phyloP scores from a whole-genome alignment of 2,888 invertebrate genomes.

The Onthophagus sagittarius region DNA sequence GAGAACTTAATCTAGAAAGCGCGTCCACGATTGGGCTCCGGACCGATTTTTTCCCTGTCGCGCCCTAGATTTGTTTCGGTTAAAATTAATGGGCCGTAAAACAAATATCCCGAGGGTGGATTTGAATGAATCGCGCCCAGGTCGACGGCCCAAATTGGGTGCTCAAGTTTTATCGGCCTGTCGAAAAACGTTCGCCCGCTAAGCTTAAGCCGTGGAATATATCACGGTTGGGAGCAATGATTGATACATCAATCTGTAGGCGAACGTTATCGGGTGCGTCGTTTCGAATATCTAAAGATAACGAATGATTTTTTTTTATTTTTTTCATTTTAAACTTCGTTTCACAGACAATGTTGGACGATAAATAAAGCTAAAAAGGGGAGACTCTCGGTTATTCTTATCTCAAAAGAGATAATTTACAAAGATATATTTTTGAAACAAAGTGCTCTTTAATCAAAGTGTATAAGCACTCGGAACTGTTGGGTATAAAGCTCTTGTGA shows the following conservation, averaged over 20 bases:
- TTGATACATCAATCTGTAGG: constrained; percentile 7
- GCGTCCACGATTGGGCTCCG: neutral
- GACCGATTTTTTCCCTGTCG: constrained; percentile 11
- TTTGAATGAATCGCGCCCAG: constrained; percentile 9
- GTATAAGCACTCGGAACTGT: neutral
- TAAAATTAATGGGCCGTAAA: constrained; percentile 13
- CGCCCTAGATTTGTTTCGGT: constrained; percentile 11
- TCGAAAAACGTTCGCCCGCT: constrained; percentile 9
- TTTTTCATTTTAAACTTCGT: neutral
- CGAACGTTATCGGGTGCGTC: constrained; percentile 2
- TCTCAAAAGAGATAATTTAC: neutral
- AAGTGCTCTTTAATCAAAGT: neutral
- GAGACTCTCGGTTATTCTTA: neutral
- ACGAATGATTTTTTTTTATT: neutral
- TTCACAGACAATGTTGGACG: neutral
- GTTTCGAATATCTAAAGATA: constrained; percentile 8
- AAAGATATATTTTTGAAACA: neutral
- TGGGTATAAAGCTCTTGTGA: neutral
- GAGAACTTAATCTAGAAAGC: constrained; percentile 7
- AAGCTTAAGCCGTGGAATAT: neutral
- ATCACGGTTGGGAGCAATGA: constrained; percentile 1
- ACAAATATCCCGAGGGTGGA: constrained; percentile 10
- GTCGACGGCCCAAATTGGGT: constrained; percentile 3
- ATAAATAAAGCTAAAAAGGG: neutral
- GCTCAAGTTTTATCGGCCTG: constrained; percentile 6